A percentile compares a stretch with the other conserved stretches of the same genome.
Conservation (phyloP, 2,888 invertebrate species). For the Amblyteles armatorius region DNA sequence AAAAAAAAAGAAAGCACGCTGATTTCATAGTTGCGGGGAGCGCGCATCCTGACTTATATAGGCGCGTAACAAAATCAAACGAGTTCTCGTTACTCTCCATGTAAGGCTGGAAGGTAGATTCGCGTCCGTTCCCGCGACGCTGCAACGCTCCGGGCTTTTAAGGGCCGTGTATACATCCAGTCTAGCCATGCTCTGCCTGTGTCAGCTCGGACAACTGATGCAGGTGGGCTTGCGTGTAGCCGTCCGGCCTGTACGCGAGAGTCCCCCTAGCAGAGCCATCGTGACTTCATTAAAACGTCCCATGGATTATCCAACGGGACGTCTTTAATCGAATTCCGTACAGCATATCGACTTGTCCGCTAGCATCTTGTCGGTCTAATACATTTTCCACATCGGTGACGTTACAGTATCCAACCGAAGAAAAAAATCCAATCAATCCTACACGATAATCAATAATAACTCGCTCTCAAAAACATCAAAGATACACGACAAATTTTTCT, state of each 20-base stretch:
- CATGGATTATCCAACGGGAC: conserved; percentile 59
- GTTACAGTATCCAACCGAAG: neutral
- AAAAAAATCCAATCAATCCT: neutral
- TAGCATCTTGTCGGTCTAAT: conserved; percentile 44
- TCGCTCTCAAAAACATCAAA: neutral
- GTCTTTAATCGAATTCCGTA: conserved; percentile 58
- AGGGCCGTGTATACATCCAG: conserved; percentile 33
- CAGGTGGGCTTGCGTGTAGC: conserved; percentile 26
- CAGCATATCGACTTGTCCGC: conserved; percentile 46
- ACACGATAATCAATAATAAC: neutral
- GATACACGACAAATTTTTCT: neutral
- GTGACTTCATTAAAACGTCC: conserved; percentile 64
- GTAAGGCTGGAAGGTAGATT: conserved; percentile 43
- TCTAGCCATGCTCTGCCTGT: conserved; percentile 26
- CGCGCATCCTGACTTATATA: conserved; percentile 39
- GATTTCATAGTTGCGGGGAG: conserved; percentile 55
- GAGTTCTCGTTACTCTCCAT: conserved; percentile 63
- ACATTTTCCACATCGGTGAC: conserved; percentile 43
- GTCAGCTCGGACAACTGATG: conserved; percentile 29
- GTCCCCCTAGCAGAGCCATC: conserved; percentile 25
- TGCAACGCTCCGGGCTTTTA: conserved; percentile 48
- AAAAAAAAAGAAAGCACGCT: conserved; percentile 22
- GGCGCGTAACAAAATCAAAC: conserved; percentile 61
- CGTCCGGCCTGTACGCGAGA: conserved; percentile 1
- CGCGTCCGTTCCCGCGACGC: conserved; percentile 18